Evolutionary conservation across 2,113 vertebrate species (phyloP).

Genomic region (Chaenogobius annularis): DNA sequence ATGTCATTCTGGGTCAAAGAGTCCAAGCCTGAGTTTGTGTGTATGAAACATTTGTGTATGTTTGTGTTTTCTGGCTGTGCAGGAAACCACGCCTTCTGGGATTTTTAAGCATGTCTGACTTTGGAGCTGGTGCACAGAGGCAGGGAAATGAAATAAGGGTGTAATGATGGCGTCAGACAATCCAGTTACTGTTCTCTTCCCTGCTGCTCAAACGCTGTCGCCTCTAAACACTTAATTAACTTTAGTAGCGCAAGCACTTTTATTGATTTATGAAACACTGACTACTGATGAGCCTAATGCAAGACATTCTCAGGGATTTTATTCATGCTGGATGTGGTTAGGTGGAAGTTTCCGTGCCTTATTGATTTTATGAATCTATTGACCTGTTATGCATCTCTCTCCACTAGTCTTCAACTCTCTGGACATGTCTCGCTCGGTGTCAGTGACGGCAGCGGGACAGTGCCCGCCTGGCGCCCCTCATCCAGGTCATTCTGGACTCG

Average conservation of each 20-base stretch:
- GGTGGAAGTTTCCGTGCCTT: conserved; percentile 9
- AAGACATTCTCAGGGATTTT: conserved; percentile 1
- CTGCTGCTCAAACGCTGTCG: neutral
- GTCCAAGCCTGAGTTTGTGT: conserved; percentile 17
- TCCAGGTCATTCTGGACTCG: conserved; percentile 94
- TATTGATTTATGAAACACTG: conserved; percentile 16
- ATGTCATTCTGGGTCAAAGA: conserved; percentile 32
- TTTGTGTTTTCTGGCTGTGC: conserved; percentile 31
- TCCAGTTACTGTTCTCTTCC: conserved; percentile 46
- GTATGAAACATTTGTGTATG: conserved; percentile 29
- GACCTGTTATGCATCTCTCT: conserved; percentile 6
- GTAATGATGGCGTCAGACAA: conserved; percentile 42
- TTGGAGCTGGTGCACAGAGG: conserved; percentile 23
- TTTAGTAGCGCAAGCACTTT: conserved; percentile 3
- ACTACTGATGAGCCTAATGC: neutral
- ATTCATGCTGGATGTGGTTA: conserved; percentile 2
- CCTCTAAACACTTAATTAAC: conserved; percentile 9
- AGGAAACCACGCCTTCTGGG: conserved; percentile 74
- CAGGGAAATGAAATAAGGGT: conserved; percentile 15
- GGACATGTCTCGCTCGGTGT: conserved; percentile 97
- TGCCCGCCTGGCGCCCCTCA: conserved; percentile 96
- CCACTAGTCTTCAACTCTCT: conserved; percentile 90
- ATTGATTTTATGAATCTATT: conserved; percentile 4
- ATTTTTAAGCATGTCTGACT: conserved; percentile 32
- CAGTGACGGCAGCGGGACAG: conserved; percentile 90